Base-by-base conservation (phyloP, 2,113 vertebrate species). In the Leiothrix lutea region DNA sequence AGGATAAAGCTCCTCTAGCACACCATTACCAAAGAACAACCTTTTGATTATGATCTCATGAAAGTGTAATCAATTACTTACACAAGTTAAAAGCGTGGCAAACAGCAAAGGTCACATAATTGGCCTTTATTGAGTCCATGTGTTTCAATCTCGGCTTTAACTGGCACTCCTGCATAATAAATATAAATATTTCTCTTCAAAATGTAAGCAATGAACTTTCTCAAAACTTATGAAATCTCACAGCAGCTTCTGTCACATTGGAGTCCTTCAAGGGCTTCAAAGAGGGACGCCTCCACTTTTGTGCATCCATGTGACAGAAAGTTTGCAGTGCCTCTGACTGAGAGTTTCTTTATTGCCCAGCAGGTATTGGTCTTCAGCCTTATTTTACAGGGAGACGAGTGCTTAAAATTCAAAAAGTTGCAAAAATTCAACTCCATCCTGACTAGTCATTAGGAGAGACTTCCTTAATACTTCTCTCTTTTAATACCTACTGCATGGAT, bases 31-130 rank as follows among this genome's bases (percentile, higher is more conserved):
- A 97, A 98, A 97, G 97, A 98, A 97, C 97, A 98, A 98, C 97
- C 98, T 97, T 97, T 94, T 97, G 98, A 99, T 99, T 99, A 98
- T 98, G 97, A 98, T 98, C 98, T 98, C 97, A 98, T 98, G 97
- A 98, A 98, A 98, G 96, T 95, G 97, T 97, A 98, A 98, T 97
- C 97, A 98, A 97, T 98, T 97, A 97, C 97, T 97, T 97, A 97
- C 95, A 94, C 95, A 97, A 97, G 97, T 97, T 97, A 98, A 97
- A 98, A 98, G 96, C 60, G 45, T 97, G 92, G 96, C 97, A 97
- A 98, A 97, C 97, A 97, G 96, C 97, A 98, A 98, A 82, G 92
- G 96, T 97, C 96, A 97, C 71, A 57, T 97, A 98, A 98, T 97
- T 97, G 96, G 95, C 90, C 96, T 97, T 98, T 98, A 98, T 97